Conservation (phyloP, 2,797 vertebrate species). For the Hafferia zeledoni region DNA sequence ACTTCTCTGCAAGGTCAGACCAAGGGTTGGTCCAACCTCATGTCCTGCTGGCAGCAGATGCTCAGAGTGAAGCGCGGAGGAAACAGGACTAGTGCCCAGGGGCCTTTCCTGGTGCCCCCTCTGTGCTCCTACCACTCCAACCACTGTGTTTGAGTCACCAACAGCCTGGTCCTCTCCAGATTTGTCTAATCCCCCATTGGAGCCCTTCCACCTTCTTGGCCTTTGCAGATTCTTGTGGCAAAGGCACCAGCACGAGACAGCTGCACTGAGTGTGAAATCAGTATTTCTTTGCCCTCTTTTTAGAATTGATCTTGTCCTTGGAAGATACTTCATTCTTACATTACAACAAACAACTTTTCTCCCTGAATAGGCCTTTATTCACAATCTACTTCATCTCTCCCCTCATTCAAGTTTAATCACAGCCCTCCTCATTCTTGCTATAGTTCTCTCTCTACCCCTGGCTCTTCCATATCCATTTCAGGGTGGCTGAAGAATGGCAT, state of each 20-base stretch:
- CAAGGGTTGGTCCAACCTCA: background rate
- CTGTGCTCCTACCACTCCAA: background rate
- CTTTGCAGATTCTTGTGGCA: background rate
- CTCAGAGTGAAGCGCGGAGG: background rate
- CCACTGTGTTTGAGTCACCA: background rate
- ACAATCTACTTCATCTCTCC: background rate
- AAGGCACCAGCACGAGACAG: fast-evolving
- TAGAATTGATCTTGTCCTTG: background rate
- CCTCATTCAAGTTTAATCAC: background rate
- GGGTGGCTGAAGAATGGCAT: fast-evolving
- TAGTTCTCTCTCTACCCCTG: background rate
- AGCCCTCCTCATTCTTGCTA: background rate
- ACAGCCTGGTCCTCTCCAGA: background rate
- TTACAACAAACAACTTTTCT: background rate
- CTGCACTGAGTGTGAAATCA: fast-evolving
- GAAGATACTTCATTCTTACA: background rate
- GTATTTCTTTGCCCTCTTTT: background rate
- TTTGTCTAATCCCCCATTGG: background rate
- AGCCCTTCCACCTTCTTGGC: background rate
- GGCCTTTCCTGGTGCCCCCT: background rate
- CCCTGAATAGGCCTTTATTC: background rate
- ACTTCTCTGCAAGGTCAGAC: background rate
- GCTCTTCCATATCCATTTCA: background rate
- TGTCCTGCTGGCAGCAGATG: slow-evolving; percentile 16
- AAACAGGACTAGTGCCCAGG: background rate